Evolutionary conservation across 2,888 invertebrate species (phyloP), one percentile per base, ranked within the genome.

Genomic region (Gortyna flavago): DNA sequence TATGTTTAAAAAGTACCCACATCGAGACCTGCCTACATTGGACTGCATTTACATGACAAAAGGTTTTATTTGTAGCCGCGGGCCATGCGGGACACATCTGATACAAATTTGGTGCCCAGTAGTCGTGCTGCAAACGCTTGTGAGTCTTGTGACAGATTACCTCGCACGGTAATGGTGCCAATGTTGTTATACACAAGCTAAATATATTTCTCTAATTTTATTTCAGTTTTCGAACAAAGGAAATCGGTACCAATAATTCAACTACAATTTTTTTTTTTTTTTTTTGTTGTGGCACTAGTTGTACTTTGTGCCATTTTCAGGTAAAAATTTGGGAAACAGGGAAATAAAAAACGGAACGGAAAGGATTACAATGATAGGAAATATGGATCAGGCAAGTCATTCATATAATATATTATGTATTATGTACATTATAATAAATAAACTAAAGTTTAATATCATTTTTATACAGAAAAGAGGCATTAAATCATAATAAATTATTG

Each of bases 1-100:
- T 16, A 2, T 61, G 44, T 67, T 41, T 57, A 35, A 51, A 74
- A 32, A 54, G 35, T 21, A 48, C 18, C 8, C 21, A 48, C 44
- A 44, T 44, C 2, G 44, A 44, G 21, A 35, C 38, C 21, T 18
- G 48, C 25, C 18, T 65, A 59, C 64, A 62, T 16, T 51, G n/a
- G 7, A 41, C 48, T 54, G 41, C 29, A 70, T 81, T 82, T 70
- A 62, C 77, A 81, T 81, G 66, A 70, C 77, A 77, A 82, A 81
- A 38, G 82, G 32, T 35, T 77, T 70, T 38, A 70, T 66, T 77
- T 77, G 44, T 48, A 38, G 38, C 35, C 48, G 16, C 32, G 16
- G 38, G n/a, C 48, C 29, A 29, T 57, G 16, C 8, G 25, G 13
- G 18, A 13, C 11, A 51, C 18, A 38, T 38, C 9, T 21, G 25